Evolutionary conservation across 2,797 vertebrate species (phyloP), one percentile per base, ranked within the genome.

Genomic region (Sebastes ruberrimus): DNA sequence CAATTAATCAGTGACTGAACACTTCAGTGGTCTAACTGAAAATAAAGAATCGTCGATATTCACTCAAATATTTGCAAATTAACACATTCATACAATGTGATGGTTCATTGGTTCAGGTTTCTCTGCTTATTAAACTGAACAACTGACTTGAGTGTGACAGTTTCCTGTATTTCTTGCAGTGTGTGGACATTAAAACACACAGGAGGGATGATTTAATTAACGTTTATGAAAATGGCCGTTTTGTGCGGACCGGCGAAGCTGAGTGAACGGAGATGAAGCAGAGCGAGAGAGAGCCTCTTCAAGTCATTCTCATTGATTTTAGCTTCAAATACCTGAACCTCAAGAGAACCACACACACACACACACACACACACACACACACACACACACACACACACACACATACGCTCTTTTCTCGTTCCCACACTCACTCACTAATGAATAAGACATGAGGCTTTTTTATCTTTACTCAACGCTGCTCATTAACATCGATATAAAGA

Each of bases 401-500:
- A 23, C 55, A 70, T 35, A 53, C 2, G 56, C 60, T 28, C 61
- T 42, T 71, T 25, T 13, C 55, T 67, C 6, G 2, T 83, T 86
- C 78, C 70, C 80, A 74, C 71, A 80, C 75, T 73, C 22, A 35
- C 53, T 61, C 59, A 4, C 67, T 81, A 63, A 89, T 81, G 70
- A 90, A 88, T 82, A 81, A 82, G 14, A 52, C 80, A 85, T 71
- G 62, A 77, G 74, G 72, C 10, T 70, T 61, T 77, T 83, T 82
- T 72, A 73, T 82, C 80, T 87, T 88, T 22, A 69, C 71, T 85
- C 53, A 66, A 30, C 20, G 49, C 56, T 69, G 76, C 80, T 90
- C 87, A 84, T 87, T 90, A 90, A 86, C 65, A 67, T 84, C 32
- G 23, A 82, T 78, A 82, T 56, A 52, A 72, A 65, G 74, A 52